A percentile compares a stretch with the other conserved stretches of the same genome.
These are phyloP conservation scores for Drosophila fungiperda DNA, from an alignment of 2,888 invertebrate species.

Conservation along the genomic window DNA sequence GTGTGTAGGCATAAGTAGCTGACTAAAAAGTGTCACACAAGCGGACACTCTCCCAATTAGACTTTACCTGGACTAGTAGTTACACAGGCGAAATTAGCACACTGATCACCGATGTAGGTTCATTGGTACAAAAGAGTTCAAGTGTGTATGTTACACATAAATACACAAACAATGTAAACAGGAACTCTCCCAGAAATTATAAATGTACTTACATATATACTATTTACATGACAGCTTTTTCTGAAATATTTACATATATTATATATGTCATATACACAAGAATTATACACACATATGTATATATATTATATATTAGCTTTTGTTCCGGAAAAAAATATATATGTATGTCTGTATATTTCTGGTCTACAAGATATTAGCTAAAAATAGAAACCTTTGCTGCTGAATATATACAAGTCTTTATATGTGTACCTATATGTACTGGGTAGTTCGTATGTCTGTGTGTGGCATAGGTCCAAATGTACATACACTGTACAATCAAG, in stretches of 20 bases:
- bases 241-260: slow-evolving; percentile 27
- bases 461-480: slow-evolving; percentile 22
- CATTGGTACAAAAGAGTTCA: slow-evolving; percentile 5
- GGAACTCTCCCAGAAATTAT: slow-evolving; percentile 1
- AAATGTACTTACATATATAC: neutral
- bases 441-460: neutral
- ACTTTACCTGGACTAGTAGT: slow-evolving; percentile 1
- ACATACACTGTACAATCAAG: slow-evolving; percentile 9
- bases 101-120: neutral
- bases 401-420: slow-evolving; percentile 28
- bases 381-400: slow-evolving; percentile 64
- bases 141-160: neutral
- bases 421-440: slow-evolving; percentile 38
- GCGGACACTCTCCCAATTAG: neutral
- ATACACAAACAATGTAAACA: slow-evolving; percentile 12
- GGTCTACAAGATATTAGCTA: slow-evolving; percentile 60
- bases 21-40: neutral
- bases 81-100: neutral
- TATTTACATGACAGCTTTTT: neutral
- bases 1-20: neutral
- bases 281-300: slow-evolving; percentile 35
- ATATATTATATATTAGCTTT: slow-evolving; percentile 26
- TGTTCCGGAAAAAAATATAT: slow-evolving; percentile 51
- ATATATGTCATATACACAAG: slow-evolving; percentile 7
- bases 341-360: slow-evolving; percentile 23